A percentile compares a stretch with the other conserved stretches of the same genome.
phyloP scores from a whole-genome alignment of 1,140 invertebrate species.

The Drosophila lacertosa region DNA sequence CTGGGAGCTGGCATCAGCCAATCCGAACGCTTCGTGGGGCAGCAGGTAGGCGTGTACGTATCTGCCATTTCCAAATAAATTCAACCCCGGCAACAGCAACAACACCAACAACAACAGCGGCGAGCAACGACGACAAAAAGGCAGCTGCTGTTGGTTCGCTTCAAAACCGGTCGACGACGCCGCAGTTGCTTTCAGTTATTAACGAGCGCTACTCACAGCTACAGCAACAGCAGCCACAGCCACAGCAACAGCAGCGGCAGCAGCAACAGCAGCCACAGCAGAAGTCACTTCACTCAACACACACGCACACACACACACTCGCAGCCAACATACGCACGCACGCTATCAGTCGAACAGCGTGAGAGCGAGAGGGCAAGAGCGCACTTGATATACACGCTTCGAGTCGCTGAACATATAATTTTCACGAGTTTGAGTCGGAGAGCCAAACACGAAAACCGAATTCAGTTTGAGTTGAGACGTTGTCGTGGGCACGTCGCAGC shows the following conservation, averaged over 20 bases:
- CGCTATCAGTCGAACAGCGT: constrained; percentile 10
- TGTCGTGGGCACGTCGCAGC: constrained; percentile 71
- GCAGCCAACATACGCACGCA: constrained; percentile 16
- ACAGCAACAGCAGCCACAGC: constrained; percentile 50
- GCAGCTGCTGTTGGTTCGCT: constrained; percentile 52
- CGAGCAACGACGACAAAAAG: constrained; percentile 11
- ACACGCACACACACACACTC: constrained; percentile 39
- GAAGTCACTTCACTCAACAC: constrained; percentile 69
- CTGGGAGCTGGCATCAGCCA: constrained; percentile 51
- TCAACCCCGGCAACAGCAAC: constrained; percentile 62
- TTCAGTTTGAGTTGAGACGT: constrained; percentile 80
- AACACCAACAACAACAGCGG: constrained; percentile 32
- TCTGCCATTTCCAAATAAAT: constrained; percentile 82
- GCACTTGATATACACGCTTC: constrained; percentile 32
- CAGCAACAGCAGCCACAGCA: constrained; percentile 55
- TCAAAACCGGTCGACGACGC: constrained; percentile 75
- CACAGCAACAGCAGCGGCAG: constrained; percentile 38
- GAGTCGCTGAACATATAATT: constrained; percentile 37
- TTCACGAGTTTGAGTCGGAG: constrained; percentile 79
- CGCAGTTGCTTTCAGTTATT: constrained; percentile 80
- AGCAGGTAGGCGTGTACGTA: constrained; percentile 79
- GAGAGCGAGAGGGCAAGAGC: constrained; percentile 22
- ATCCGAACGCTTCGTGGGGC: constrained; percentile 55
- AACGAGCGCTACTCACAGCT: constrained; percentile 78
- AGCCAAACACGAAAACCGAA: constrained; percentile 55